Percentiles rank a stretch among this genome's conserved stretches.
Evolutionary conservation across 2,888 invertebrate species (phyloP).

Genomic region (Drosophila paracracens): DNA sequence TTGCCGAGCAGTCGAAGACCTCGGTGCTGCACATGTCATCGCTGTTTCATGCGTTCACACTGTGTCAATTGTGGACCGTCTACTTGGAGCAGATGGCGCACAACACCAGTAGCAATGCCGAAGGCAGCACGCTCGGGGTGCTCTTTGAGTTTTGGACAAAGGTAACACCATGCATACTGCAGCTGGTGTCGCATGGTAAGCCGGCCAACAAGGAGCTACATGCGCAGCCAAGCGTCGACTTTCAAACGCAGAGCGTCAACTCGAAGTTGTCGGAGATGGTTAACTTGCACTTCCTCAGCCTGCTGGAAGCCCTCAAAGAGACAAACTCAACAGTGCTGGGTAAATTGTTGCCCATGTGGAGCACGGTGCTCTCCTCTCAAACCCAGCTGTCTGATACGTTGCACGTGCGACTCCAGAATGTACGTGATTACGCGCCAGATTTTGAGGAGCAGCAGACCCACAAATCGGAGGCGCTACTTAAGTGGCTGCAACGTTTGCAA

Average conservation of each 20-base stretch:
- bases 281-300: slow-evolving; percentile 97
- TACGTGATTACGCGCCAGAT: slow-evolving; percentile 91
- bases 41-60: slow-evolving; percentile 97
- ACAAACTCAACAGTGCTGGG: slow-evolving; percentile 96
- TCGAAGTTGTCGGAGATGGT: slow-evolving; percentile 97
- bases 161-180: slow-evolving; percentile 97
- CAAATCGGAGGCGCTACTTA: slow-evolving; percentile 87
- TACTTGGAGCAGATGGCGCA: slow-evolving; percentile 96
- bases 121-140: slow-evolving; percentile 92
- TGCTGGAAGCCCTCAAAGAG: slow-evolving; percentile 97
- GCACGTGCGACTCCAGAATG: slow-evolving; percentile 93
- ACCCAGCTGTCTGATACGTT: slow-evolving; percentile 96
- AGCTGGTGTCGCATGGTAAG: slow-evolving; percentile 96
- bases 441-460: slow-evolving; percentile 84
- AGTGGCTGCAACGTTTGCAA: slow-evolving; percentile 96
- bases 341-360: slow-evolving; percentile 97
- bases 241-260: slow-evolving; percentile 65
- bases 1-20: slow-evolving; percentile 97
- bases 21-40: slow-evolving; percentile 98
- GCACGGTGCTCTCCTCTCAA: slow-evolving; percentile 97
- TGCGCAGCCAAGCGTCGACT: slow-evolving; percentile 51
- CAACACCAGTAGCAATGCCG: slow-evolving; percentile 88
- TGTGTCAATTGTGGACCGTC: slow-evolving; percentile 99
- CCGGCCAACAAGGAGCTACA: slow-evolving; percentile 87
- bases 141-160: slow-evolving; percentile 99